Evolutionary conservation across 2,888 invertebrate genomes (phyloP).

Genomic region (Theristus sp.): DNA sequence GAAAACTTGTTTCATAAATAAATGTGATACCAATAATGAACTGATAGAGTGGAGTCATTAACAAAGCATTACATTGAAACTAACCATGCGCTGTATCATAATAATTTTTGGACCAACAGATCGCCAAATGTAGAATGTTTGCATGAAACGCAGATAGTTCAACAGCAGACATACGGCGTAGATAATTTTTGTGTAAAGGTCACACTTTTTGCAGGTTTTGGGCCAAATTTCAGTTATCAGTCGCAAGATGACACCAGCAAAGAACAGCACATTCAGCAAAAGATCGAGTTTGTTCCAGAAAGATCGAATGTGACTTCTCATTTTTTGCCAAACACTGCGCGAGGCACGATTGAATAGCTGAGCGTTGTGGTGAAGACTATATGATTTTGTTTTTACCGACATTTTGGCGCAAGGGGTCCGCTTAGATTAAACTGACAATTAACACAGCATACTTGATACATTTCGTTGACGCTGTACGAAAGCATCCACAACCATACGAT

Average conservation of each 20-base stretch:
- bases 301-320: neutral
- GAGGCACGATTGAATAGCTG: no score
- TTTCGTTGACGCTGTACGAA: neutral
- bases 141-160: conserved; percentile 29
- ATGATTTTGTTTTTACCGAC: no score
- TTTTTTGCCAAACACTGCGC: neutral
- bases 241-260: no score
- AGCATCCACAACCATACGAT: conserved; percentile 13
- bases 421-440: no score
- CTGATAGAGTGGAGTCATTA: neutral
- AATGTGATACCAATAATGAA: no score
- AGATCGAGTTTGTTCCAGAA: conserved; percentile 30
- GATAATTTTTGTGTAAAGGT: conserved; percentile 21
- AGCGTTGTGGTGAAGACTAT: no score
- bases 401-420: no score
- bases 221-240: no score
- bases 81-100: conserved; percentile 32
- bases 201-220: neutral
- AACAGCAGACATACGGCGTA: conserved; percentile 28
- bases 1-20: no score
- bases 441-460: no score
- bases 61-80: neutral
- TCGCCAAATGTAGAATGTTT: conserved; percentile 28
- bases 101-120: conserved; percentile 33
- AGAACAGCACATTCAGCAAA: conserved; percentile 24